These are phyloP conservation scores for Varecia variegata DNA, from an alignment of 2,797 vertebrate species.

Conservation along the genomic window DNA sequence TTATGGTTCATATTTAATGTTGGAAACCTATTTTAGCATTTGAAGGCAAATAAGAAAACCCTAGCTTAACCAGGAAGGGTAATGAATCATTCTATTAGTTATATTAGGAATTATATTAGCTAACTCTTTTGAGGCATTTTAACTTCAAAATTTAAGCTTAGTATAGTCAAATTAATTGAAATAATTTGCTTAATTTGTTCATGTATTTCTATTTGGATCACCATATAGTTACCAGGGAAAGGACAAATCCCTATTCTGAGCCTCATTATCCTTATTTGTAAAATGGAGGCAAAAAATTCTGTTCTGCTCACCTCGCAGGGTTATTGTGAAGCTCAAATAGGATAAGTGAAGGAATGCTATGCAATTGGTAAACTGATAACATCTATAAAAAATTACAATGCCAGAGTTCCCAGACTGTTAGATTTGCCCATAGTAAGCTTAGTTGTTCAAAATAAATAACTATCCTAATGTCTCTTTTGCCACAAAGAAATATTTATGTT, in stretches of 20 bases:
- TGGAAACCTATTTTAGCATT: not conserved
- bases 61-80: not conserved
- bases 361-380: not conserved
- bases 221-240: not conserved
- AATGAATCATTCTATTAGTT: not conserved
- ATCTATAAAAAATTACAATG: not conserved
- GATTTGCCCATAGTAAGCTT: not conserved
- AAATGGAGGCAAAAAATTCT: not conserved
- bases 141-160: not conserved
- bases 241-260: not conserved
- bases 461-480: not conserved
- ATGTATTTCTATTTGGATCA: not conserved
- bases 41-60: not conserved
- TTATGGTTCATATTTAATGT: not conserved
- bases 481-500: not conserved
- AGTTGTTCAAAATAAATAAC: not conserved
- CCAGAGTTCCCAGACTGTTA: not conserved
- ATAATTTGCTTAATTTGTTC: not conserved
- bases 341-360: not conserved
- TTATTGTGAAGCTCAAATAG: not conserved
- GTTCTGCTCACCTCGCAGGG: not conserved
- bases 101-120: not conserved
- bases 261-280: not conserved
- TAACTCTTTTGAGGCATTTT: not conserved
- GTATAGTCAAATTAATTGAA: not conserved